Conservation (phyloP, 2,888 invertebrate species). For the Altica lythri region DNA sequence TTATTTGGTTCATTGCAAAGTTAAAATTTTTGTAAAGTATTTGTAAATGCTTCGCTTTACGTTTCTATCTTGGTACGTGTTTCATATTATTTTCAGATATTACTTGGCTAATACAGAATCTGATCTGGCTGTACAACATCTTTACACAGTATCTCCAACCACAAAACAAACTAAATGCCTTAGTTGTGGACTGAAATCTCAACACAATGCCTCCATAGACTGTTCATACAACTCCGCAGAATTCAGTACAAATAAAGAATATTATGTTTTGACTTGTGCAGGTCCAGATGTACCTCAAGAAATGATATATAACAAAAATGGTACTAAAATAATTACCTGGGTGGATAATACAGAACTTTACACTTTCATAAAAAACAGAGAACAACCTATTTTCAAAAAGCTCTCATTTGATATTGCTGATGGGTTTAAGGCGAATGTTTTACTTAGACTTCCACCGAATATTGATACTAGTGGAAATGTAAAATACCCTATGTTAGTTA, state of each 20-base stretch:
- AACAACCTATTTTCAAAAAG: slow-evolving; percentile 65
- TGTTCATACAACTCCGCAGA: slow-evolving; percentile 73
- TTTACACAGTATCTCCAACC: slow-evolving; percentile 72
- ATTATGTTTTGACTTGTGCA: slow-evolving; percentile 76
- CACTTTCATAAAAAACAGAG: slow-evolving; percentile 58
- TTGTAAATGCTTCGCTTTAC: too few relatives aligned
- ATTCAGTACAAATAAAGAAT: slow-evolving; percentile 69
- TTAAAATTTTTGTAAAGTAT: too few relatives aligned
- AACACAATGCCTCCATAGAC: slow-evolving; percentile 56
- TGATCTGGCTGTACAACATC: slow-evolving; percentile 78
- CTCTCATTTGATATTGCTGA: slow-evolving; percentile 67
- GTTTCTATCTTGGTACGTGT: too few relatives aligned
- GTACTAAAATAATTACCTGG: slow-evolving; percentile 62
- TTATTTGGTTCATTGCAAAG: too few relatives aligned
- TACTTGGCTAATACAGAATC: slow-evolving; percentile 79
- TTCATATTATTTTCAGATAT: slow-evolving; percentile 78
- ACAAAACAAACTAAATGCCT: slow-evolving; percentile 67
- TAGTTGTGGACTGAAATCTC: slow-evolving; percentile 70
- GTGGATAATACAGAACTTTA: slow-evolving; percentile 67
- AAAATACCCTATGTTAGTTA: slow-evolving; percentile 81
- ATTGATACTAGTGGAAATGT: slow-evolving; percentile 66
- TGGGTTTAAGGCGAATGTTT: slow-evolving; percentile 74
- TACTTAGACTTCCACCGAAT: slow-evolving; percentile 74
- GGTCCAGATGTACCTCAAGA: slow-evolving; percentile 85
- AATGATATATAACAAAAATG: slow-evolving; percentile 63